Conservation (phyloP, 2,113 vertebrate species). For the Myiozetetes cayanensis region DNA sequence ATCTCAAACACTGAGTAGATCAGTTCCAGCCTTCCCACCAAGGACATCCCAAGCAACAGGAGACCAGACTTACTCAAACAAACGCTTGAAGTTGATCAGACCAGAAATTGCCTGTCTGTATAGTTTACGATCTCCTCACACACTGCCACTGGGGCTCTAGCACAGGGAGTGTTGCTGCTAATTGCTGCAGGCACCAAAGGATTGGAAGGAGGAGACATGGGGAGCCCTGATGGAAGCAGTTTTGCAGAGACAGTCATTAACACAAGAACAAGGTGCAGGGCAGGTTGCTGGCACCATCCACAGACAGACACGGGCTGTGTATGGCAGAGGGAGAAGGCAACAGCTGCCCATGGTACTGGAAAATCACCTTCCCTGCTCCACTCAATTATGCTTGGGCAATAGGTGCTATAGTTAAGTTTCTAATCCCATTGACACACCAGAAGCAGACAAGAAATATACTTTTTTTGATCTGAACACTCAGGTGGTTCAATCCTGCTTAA, state of each 20-base stretch:
- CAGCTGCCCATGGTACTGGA: background rate
- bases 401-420: background rate
- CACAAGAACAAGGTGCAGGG: background rate
- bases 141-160: background rate
- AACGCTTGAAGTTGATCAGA: background rate
- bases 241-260: background rate
- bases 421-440: background rate
- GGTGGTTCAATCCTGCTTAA: background rate
- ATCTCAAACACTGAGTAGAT: background rate
- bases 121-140: background rate
- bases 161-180: background rate
- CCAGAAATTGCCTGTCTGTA: rapidly evolving
- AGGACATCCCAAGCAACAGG: background rate
- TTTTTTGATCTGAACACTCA: background rate
- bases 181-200: background rate
- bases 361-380: background rate
- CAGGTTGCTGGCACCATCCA: background rate
- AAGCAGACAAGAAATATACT: background rate
- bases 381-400: background rate
- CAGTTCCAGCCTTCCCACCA: background rate
- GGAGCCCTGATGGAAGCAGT: background rate
- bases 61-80: background rate
- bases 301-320: background rate
- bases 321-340: background rate
- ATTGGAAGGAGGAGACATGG: background rate